A percentile compares a stretch with the other conserved stretches of the same genome.
Conservation (phyloP, 2,113 vertebrate genomes). For the Electrona antarctica region DNA sequence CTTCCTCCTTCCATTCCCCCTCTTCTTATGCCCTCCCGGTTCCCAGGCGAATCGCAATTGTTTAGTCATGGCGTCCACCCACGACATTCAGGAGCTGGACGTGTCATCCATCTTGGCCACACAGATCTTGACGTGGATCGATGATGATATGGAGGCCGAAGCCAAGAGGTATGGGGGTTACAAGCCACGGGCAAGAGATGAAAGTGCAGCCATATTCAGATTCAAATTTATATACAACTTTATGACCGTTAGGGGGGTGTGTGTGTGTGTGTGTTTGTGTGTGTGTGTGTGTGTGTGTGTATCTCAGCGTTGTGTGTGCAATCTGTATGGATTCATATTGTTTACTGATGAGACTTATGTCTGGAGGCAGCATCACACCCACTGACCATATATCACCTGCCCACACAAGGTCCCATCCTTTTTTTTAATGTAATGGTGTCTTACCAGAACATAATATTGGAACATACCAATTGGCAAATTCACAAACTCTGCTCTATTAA, state of each 20-base stretch:
- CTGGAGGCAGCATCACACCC: background rate
- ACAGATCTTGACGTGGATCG: slow-evolving; percentile 95
- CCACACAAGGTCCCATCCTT: too few species aligned
- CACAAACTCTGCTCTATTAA: background rate
- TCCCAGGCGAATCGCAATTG: slow-evolving; percentile 96
- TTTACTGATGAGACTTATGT: background rate
- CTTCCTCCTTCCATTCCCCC: slow-evolving; percentile 11
- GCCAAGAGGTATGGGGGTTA: slow-evolving; percentile 86
- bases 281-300: background rate
- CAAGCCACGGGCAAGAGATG: too few species aligned
- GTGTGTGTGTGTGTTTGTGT: slow-evolving; percentile 8
- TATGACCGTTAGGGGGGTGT: background rate
- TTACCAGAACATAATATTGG: background rate
- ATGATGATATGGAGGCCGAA: slow-evolving; percentile 90
- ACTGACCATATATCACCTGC: too few species aligned
- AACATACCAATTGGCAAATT: background rate
- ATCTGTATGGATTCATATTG: background rate
- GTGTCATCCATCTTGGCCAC: slow-evolving; percentile 96
- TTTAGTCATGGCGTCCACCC: slow-evolving; percentile 95
- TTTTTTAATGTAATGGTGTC: background rate
- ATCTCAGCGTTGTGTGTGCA: background rate
- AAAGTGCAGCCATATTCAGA: background rate
- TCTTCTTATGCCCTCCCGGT: slow-evolving; percentile 12
- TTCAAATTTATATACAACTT: background rate
- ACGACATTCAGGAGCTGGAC: slow-evolving; percentile 97